phyloP scores from a whole-genome alignment of 2,888 invertebrate genomes.

The Rhaphigaster nebulosa region DNA sequence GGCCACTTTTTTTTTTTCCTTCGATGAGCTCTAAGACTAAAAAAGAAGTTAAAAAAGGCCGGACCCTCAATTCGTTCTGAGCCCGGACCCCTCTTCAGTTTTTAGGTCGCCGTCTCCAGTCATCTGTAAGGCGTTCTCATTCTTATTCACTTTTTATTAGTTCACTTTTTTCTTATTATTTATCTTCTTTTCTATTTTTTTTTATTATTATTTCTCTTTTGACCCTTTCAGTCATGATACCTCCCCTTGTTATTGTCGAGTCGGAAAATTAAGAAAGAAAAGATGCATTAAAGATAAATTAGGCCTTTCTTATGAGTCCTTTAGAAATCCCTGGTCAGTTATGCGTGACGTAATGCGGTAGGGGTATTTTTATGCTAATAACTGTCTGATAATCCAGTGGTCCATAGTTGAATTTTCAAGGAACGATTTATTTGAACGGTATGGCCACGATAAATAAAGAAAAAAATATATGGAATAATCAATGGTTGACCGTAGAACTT shows the following conservation, averaged over 20 bases:
- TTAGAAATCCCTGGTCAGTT: not conserved
- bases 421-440: not conserved
- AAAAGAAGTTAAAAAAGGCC: slow-evolving; percentile 36
- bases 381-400: not conserved
- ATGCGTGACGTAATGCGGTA: not conserved
- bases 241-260: not conserved
- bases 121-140: slow-evolving; percentile 10
- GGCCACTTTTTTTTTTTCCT: not conserved
- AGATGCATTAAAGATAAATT: slow-evolving; percentile 27
- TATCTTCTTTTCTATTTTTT: not conserved
- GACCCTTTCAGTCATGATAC: slow-evolving; percentile 9
- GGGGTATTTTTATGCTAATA: slow-evolving; percentile 22
- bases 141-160: slow-evolving; percentile 34
- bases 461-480: too few relatives aligned
- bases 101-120: slow-evolving; percentile 47
- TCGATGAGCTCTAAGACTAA: slow-evolving; percentile 4
- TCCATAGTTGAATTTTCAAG: not conserved
- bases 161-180: slow-evolving; percentile 8
- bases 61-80: slow-evolving; percentile 53
- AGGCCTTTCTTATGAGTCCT: not conserved
- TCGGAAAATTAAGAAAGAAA: not conserved
- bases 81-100: not conserved
- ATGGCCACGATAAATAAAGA: not conserved
- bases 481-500: too few relatives aligned
- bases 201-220: not conserved